Evolutionary conservation across 2,113 vertebrate genomes (phyloP), one percentile per base, ranked within the genome.

Genomic region (Nycticebus coucang): DNA sequence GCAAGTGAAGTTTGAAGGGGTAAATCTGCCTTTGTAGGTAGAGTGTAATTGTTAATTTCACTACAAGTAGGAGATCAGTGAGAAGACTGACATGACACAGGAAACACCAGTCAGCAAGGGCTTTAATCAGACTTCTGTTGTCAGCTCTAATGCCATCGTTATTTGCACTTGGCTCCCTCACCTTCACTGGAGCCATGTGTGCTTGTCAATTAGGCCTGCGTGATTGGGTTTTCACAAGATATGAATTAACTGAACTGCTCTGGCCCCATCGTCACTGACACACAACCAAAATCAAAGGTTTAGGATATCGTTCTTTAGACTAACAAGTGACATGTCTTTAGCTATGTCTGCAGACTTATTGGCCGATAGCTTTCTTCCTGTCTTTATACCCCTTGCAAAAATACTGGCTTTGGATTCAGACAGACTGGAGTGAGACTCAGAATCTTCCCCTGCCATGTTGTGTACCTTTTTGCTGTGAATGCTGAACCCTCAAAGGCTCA

Each of bases 181-280:
- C 85, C 95, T 84, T 72, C 11, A 0, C 72, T 37, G 17, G 55
- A 57, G 55, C 50, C 93, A 35, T 87, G 69, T 88, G 62, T 53
- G 37, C 77, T 62, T 97, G 53, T 95, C 94, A 80, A 4, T 90
- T 77, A 97, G 75, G 74, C 81, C 11, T 0, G 22, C 0, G 0
- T 26, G 19, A 64, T 72, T 92, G 55, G 4, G 64, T 80, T 97
- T 97, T 60, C 82, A 88, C 30, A 26, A 94, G 60, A 81, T 30
- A n/a, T 4, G 30, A 88, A 83, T 89, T 85, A 88, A 82, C 50
- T n/a, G n/a, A 81, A 84, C n/a, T 1, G 6, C 57, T 79, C 78
- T 6, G 2, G 79, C 17, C n/a, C 68, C 57, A 72, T 68, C 13
- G 13, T n/a, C 5, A 2, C 69, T 84, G 35, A 68, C 11, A 85